Percentiles rank a stretch among this genome's conserved stretches.
Evolutionary conservation across 2,797 vertebrate species (phyloP).

Genomic region (Thripadectes ignobilis): DNA sequence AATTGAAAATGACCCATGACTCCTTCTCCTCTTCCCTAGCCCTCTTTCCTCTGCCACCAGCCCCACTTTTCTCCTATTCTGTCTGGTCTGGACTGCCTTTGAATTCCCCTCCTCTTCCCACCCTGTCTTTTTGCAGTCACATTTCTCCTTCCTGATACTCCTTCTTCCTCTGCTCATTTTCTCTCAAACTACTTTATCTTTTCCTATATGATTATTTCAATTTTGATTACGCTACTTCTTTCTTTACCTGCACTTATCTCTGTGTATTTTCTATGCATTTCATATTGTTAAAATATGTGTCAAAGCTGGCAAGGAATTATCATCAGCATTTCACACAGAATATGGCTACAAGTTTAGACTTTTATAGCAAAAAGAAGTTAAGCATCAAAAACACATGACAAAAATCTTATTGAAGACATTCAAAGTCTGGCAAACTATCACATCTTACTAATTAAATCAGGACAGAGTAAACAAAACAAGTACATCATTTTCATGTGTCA

Average conservation of each 20-base stretch:
- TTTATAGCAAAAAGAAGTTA: slow-evolving; percentile 16
- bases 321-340: slow-evolving; percentile 21
- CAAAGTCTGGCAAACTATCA: slow-evolving; percentile 33
- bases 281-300: not conserved
- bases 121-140: not conserved
- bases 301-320: not conserved
- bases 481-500: slow-evolving; percentile 71
- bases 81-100: not conserved
- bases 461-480: slow-evolving; percentile 77
- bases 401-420: not conserved
- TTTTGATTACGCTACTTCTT: not conserved
- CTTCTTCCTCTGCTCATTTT: not conserved
- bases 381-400: slow-evolving; percentile 26
- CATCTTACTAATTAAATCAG: slow-evolving; percentile 50
- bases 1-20: not conserved
- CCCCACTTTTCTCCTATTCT: not conserved
- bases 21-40: not conserved
- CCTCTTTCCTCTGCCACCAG: not conserved
- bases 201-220: not conserved
- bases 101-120: not conserved
- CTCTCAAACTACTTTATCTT: not conserved
- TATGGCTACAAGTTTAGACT: not conserved
- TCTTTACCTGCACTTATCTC: not conserved
- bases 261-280: not conserved
- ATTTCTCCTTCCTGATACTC: not conserved